Conservation (phyloP, 2,888 invertebrate genomes). For the Pherbina coryleti region DNA sequence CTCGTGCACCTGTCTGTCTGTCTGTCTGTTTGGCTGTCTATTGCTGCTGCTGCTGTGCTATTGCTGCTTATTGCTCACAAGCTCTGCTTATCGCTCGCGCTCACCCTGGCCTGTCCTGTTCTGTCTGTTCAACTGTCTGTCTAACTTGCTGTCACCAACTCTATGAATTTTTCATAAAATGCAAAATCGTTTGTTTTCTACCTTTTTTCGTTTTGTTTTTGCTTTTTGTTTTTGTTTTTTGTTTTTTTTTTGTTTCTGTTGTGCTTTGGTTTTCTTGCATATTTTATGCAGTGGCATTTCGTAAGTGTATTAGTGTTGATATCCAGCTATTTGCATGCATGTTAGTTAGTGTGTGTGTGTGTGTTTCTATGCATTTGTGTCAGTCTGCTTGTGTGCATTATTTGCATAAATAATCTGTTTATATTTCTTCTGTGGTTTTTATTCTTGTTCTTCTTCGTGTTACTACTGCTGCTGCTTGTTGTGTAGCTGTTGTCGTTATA, state of each 20-base stretch:
- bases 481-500: background rate
- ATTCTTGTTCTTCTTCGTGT: background rate
- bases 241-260: too few relatives aligned
- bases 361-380: conserved; percentile 1
- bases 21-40: background rate
- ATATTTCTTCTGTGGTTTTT: conserved; percentile 10
- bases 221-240: too few relatives aligned
- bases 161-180: conserved; percentile 17
- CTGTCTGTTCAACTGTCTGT: background rate
- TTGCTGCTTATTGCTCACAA: too few relatives aligned
- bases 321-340: background rate
- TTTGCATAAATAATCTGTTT: conserved; percentile 37
- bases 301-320: background rate
- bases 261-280: background rate
- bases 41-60: too few relatives aligned
- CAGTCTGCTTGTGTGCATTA: conserved; percentile 10
- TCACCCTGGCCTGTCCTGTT: too few relatives aligned
- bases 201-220: background rate
- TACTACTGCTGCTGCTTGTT: background rate
- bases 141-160: conserved; percentile 4
- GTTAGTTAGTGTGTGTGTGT: background rate
- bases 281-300: conserved; percentile 2
- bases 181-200: background rate
- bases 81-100: too few relatives aligned
- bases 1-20: conserved; percentile 10